Evolutionary conservation across 2,888 invertebrate species (phyloP).

Genomic region (Pandemis cinnamomeana): DNA sequence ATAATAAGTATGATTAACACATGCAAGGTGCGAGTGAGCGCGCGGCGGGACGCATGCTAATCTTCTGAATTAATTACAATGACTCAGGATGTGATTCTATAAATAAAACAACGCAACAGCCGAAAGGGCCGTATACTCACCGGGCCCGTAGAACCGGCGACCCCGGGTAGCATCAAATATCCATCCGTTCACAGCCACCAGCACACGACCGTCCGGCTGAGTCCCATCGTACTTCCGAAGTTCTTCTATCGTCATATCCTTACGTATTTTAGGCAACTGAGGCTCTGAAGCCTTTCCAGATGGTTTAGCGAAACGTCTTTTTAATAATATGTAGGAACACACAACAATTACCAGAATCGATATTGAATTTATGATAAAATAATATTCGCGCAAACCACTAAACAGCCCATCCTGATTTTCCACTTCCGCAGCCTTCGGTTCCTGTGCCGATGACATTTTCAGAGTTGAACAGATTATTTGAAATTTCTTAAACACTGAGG

Average conservation of each 20-base stretch:
- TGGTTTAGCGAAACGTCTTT: constrained; percentile 69
- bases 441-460: constrained; percentile 69
- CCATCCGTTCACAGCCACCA: constrained; percentile 97
- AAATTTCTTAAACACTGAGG: constrained; percentile 46
- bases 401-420: constrained; percentile 57
- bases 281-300: constrained; percentile 59
- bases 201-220: constrained; percentile 93
- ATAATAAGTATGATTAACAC: constrained; percentile 20
- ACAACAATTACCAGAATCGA: constrained; percentile 86
- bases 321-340: constrained; percentile 88
- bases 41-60: constrained; percentile 26
- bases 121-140: constrained; percentile 82
- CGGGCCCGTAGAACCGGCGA: constrained; percentile 96
- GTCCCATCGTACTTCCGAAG: constrained; percentile 94
- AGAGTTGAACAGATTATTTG: constrained; percentile 34
- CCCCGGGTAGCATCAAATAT: constrained; percentile 98
- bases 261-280: constrained; percentile 91
- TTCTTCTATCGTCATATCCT: constrained; percentile 96
- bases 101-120: constrained; percentile 60
- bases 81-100: constrained; percentile 56
- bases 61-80: constrained; percentile 26
- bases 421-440: constrained; percentile 59
- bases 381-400: constrained; percentile 79
- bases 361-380: constrained; percentile 87
- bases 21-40: not conserved